These are phyloP conservation scores for Oxycera nigricornis DNA, from an alignment of 2,888 invertebrate genomes.

Conservation along the genomic window DNA sequence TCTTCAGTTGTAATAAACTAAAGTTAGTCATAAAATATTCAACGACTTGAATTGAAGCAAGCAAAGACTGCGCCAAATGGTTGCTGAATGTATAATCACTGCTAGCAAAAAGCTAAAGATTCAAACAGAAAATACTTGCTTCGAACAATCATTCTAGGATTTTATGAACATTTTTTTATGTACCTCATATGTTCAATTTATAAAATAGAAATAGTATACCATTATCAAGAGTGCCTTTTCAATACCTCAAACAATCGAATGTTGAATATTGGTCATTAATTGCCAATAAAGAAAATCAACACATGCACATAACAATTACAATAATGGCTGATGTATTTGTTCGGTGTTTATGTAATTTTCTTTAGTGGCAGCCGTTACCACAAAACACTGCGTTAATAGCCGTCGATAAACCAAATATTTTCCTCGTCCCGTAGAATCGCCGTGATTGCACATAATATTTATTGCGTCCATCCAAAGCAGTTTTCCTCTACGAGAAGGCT, in stretches of 20 bases:
- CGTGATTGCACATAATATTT: conserved; percentile 31
- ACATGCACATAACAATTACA: too few species aligned
- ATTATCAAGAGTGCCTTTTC: too few species aligned
- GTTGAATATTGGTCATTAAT: too few species aligned
- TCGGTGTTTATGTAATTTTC: background rate
- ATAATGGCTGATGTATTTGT: too few species aligned
- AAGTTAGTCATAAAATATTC: background rate
- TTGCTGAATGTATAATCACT: too few species aligned
- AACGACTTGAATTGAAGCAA: background rate
- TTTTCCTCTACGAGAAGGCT: conserved; percentile 2
- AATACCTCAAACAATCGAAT: too few species aligned
- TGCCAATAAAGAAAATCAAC: too few species aligned
- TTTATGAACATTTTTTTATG: background rate
- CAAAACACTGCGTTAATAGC: background rate
- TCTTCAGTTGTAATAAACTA: background rate
- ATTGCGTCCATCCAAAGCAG: conserved; percentile 18
- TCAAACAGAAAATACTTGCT: too few species aligned
- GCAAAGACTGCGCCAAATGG: background rate
- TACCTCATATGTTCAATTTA: background rate
- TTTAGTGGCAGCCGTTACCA: background rate
- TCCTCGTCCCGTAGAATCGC: background rate
- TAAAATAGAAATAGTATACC: too few species aligned
- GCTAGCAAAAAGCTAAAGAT: too few species aligned
- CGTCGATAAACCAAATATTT: background rate
- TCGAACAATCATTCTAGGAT: background rate